Evolutionary conservation across 2,113 vertebrate genomes (phyloP).

Genomic region (Nothoprocta perdicaria): DNA sequence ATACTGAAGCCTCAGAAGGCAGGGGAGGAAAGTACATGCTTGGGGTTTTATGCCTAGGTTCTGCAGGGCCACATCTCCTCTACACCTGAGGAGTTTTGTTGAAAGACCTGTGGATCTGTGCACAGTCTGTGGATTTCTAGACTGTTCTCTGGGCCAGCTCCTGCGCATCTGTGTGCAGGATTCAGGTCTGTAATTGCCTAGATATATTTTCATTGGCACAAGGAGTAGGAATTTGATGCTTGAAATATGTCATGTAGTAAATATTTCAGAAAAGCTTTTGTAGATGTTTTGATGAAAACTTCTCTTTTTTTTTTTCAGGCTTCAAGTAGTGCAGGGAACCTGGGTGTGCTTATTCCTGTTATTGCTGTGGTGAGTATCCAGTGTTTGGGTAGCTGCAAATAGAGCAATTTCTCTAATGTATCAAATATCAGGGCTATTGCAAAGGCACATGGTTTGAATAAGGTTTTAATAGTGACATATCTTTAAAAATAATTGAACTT

Average conservation of each 20-base stretch:
- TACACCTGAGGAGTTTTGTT: not conserved
- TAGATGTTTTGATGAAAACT: not conserved
- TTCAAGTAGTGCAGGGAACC: constrained; percentile 95
- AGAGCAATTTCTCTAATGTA: not conserved
- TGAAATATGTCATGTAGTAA: not conserved
- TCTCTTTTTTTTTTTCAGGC: constrained; percentile 77
- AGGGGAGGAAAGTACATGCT: not conserved
- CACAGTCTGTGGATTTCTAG: not conserved
- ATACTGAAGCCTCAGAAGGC: not conserved
- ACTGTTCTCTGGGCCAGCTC: not conserved
- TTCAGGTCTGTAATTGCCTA: not conserved
- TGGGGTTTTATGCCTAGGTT: not conserved
- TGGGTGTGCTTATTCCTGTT: constrained; percentile 96
- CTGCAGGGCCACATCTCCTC: not conserved
- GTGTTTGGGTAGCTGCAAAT: not conserved
- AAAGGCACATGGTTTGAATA: not conserved
- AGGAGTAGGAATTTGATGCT: not conserved
- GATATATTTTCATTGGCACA: not conserved
- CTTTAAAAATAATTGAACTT: not conserved
- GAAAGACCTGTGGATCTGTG: not conserved
- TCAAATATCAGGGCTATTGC: not conserved
- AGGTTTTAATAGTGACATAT: not conserved
- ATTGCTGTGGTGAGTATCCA: constrained; percentile 93
- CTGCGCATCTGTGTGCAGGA: not conserved
- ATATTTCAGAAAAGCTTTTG: not conserved